Base-by-base conservation (phyloP, 1,140 invertebrate species). In the Teleogryllus occipitalis region DNA sequence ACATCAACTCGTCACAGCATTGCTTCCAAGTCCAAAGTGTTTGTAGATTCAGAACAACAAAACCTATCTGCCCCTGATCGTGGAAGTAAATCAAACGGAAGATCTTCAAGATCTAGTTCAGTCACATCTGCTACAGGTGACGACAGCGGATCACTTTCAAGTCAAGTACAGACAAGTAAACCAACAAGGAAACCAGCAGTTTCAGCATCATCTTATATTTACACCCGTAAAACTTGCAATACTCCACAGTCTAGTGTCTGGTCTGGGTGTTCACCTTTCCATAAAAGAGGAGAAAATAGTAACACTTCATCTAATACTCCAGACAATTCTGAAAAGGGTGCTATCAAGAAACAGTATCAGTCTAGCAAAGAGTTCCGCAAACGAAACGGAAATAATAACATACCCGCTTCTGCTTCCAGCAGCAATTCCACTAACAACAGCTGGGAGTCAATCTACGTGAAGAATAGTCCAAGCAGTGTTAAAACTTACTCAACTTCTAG, bases 311-410 rank as follows among this genome's bases (percentile, higher is more conserved):
- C 47, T n/a, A 77, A 46, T 48, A 22, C 47, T 39, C 46, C 47
- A 77, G 48, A 48, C 14, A 77, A 77, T 18, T 48, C 76, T 8
- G 48, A n/a, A 15, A 77, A 47, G 22, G 76, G 76, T 7, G 76
- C 76, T 12, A 48, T 54, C 48, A 77, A 77, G 21, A 77, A 77
- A 49, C 76, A 77, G 4, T 27, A 77, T n/a, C n/a, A 47, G 21
- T 10, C 18, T 48, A 49, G 76, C 46, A 22, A 10, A 10, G 22
- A 21, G n/a, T 48, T n/a, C 7, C 39, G 47, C 8, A 39, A 76
- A 47, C 21, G 75, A 18, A 77, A 77, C 76, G 47, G 76, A 21
- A 77, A 77, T 48, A 77, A 77, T 14, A 77, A 77, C 76, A 77
- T 48, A 39, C 15, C 48, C 15, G 47, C 76, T 48, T n/a, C 46